phyloP scores from a whole-genome alignment of 2,113 vertebrate species.

The Erinaceus europaeus region DNA sequence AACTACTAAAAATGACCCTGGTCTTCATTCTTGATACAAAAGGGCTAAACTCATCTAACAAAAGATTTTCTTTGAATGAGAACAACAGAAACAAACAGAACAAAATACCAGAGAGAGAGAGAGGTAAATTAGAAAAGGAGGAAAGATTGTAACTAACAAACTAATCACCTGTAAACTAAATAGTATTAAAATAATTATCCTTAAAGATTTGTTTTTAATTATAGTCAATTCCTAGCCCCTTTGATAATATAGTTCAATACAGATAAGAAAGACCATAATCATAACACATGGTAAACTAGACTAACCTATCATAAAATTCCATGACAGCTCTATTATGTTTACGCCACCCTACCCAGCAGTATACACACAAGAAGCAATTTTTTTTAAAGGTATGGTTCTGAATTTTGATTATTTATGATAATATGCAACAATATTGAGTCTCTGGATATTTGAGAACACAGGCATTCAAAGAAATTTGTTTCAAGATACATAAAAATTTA shows the following conservation, averaged over 20 bases:
- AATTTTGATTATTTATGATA: constrained; percentile 9
- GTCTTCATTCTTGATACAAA: background rate
- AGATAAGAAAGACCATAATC: constrained; percentile 2
- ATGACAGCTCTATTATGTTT: background rate
- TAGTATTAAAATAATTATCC: background rate
- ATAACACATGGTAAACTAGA: background rate
- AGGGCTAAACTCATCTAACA: background rate
- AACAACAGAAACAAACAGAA: background rate
- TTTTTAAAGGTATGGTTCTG: background rate
- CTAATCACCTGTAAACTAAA: background rate
- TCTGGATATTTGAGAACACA: background rate
- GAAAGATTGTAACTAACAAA: background rate
- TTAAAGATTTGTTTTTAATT: constrained; percentile 2
- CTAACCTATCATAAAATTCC: background rate
- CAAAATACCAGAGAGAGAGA: background rate
- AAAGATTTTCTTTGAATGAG: background rate
- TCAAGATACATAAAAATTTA: background rate
- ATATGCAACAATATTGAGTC: background rate
- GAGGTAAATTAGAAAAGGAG: background rate
- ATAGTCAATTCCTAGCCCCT: background rate
- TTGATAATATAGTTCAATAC: background rate
- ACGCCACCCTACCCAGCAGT: background rate
- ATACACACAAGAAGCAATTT: background rate
- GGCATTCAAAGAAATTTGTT: background rate
- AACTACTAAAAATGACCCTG: background rate